Evolutionary conservation across 2,888 invertebrate genomes (phyloP).

Genomic region (Acholoe squamosa): DNA sequence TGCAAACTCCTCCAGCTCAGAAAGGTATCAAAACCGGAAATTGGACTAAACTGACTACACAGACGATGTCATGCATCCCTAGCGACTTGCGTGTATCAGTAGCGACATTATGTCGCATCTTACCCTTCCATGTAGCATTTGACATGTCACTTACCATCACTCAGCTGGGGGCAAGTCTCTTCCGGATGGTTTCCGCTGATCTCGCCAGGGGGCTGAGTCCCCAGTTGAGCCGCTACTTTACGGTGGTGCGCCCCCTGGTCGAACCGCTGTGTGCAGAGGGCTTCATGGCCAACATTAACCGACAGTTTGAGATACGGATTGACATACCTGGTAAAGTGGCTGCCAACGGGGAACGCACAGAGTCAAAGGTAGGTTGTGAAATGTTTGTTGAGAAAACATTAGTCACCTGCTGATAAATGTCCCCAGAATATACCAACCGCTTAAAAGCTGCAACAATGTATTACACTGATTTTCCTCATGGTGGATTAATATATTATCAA

Average conservation of each 20-base stretch:
- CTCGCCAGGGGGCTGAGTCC: constrained; percentile 68
- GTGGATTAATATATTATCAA: too few species aligned
- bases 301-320: constrained; percentile 20
- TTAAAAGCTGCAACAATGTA: too few species aligned
- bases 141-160: constrained; percentile 93
- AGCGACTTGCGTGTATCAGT: constrained; percentile 62
- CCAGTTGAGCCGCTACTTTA: constrained; percentile 13
- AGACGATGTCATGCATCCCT: not conserved
- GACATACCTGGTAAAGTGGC: not conserved
- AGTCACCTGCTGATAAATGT: too few species aligned
- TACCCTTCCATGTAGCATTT: constrained; percentile 98
- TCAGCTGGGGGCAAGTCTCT: constrained; percentile 92
- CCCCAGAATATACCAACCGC: too few species aligned
- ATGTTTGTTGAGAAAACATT: too few species aligned
- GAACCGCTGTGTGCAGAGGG: not conserved
- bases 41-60: not conserved
- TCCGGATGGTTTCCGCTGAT: constrained; percentile 90
- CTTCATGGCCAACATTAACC: constrained; percentile 40
- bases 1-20: not conserved
- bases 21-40: too few species aligned
- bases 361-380: not conserved
- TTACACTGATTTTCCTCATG: too few species aligned
- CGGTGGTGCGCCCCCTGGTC: constrained; percentile 20
- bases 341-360: not conserved
- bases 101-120: constrained; percentile 87